These are phyloP conservation scores for Pseudomyrmex concolor DNA, from an alignment of 1,140 invertebrate genomes.

Conservation along the genomic window DNA sequence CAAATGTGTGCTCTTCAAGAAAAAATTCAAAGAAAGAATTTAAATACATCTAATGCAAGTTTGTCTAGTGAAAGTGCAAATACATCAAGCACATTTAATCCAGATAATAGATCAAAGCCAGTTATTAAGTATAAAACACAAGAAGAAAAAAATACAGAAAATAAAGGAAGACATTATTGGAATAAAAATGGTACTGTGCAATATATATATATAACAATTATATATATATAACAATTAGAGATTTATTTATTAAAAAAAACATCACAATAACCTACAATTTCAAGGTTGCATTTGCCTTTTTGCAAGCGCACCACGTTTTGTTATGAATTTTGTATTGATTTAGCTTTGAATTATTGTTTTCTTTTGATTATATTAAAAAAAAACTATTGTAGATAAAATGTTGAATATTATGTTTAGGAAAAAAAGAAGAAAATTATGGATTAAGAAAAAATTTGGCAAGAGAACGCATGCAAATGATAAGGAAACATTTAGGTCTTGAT, in stretches of 20 bases:
- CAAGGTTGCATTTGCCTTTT: too few species aligned
- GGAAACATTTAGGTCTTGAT: constrained; percentile 59
- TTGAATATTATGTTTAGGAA: constrained; percentile 11
- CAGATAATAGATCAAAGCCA: too few species aligned
- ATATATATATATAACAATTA: background rate
- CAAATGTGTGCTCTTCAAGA: constrained; percentile 66
- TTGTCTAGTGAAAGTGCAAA: background rate
- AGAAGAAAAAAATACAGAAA: background rate
- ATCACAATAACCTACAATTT: too few species aligned
- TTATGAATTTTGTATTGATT: too few species aligned
- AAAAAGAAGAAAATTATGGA: background rate
- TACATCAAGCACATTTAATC: too few species aligned
- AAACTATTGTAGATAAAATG: too few species aligned
- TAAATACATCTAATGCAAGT: background rate
- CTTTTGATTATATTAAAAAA: background rate
- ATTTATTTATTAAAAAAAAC: background rate
- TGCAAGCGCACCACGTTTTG: too few species aligned
- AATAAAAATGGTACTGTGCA: background rate
- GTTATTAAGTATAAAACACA: background rate
- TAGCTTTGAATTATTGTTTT: too few species aligned
- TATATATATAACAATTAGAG: background rate
- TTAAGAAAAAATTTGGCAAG: constrained; percentile 71
- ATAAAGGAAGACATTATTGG: background rate
- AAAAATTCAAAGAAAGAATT: constrained; percentile 26
- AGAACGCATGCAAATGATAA: constrained; percentile 71